A percentile compares a stretch with the other conserved stretches of the same genome.
Evolutionary conservation across 1,140 invertebrate genomes (phyloP).

Genomic region (Drosophila sturtevanti): DNA sequence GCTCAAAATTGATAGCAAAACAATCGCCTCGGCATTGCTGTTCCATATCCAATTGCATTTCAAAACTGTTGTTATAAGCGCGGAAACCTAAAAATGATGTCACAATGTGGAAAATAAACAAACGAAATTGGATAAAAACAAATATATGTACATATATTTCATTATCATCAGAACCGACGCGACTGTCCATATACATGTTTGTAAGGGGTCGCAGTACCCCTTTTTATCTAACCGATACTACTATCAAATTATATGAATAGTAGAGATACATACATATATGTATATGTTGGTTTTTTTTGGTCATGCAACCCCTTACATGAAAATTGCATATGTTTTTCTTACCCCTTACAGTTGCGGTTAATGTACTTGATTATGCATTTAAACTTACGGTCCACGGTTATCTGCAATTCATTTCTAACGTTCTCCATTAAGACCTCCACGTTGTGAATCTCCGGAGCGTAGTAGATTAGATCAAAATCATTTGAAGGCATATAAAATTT

Average conservation of each 20-base stretch:
- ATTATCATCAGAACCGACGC: not conserved
- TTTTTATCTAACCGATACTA: too few relatives aligned
- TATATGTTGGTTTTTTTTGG: too few relatives aligned
- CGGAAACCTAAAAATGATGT: slow-evolving; percentile 31
- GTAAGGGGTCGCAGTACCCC: too few relatives aligned
- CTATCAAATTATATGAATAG: too few relatives aligned
- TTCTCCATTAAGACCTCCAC: slow-evolving; percentile 71
- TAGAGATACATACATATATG: too few relatives aligned
- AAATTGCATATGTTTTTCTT: not conserved
- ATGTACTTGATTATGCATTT: too few relatives aligned
- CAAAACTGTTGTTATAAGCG: slow-evolving; percentile 55
- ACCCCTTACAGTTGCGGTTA: not conserved
- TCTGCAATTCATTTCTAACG: slow-evolving; percentile 72
- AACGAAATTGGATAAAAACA: not conserved
- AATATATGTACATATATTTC: not conserved
- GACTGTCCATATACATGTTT: too few relatives aligned
- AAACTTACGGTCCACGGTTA: slow-evolving; percentile 75
- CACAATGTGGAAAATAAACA: not conserved
- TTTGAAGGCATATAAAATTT: slow-evolving; percentile 55
- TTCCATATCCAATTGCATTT: slow-evolving; percentile 69
- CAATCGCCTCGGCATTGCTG: slow-evolving; percentile 58
- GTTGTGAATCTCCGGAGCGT: slow-evolving; percentile 71
- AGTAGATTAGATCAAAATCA: slow-evolving; percentile 74
- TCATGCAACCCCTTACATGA: not conserved
- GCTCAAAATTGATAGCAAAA: slow-evolving; percentile 55